Evolutionary conservation across 2,888 invertebrate species (phyloP).

Genomic region (Caenorhabditis japonica): DNA sequence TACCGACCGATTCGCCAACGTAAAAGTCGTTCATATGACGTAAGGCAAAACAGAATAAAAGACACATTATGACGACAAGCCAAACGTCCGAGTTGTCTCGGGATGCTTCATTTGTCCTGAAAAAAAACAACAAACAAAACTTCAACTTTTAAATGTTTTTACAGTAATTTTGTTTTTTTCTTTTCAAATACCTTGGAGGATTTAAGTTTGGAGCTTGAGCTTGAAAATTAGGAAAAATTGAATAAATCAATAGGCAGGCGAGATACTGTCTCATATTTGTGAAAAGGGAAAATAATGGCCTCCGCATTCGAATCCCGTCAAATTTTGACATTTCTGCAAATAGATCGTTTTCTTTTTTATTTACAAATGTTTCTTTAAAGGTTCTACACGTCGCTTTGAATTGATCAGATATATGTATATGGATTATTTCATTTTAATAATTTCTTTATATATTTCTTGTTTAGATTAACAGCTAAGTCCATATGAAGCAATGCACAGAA

Average conservation of each 20-base stretch:
- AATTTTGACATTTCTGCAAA: slow-evolving; percentile 26
- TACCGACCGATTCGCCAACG: slow-evolving; percentile 59
- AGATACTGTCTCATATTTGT: no score
- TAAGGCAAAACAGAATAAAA: slow-evolving; percentile 59
- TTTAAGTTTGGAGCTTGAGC: no score
- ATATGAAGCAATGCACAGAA: background rate
- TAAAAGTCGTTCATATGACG: slow-evolving; percentile 65
- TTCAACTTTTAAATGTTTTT: no score
- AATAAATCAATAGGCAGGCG: no score
- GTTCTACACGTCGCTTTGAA: background rate
- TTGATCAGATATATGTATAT: background rate
- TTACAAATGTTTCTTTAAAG: background rate
- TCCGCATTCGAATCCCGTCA: background rate
- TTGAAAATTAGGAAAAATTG: no score
- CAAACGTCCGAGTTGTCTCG: slow-evolving; percentile 57
- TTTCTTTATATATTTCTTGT: no score
- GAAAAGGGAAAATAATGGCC: background rate
- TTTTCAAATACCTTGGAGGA: no score
- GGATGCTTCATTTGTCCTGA: slow-evolving; percentile 50
- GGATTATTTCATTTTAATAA: no score
- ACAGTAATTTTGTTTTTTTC: no score
- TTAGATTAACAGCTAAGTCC: no score
- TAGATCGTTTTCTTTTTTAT: background rate
- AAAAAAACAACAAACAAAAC: background rate
- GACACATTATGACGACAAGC: slow-evolving; percentile 57